A percentile compares a stretch with the other conserved stretches of the same genome.
Conservation (phyloP, 2,888 invertebrate genomes). For the Linnaemya vulpina region DNA sequence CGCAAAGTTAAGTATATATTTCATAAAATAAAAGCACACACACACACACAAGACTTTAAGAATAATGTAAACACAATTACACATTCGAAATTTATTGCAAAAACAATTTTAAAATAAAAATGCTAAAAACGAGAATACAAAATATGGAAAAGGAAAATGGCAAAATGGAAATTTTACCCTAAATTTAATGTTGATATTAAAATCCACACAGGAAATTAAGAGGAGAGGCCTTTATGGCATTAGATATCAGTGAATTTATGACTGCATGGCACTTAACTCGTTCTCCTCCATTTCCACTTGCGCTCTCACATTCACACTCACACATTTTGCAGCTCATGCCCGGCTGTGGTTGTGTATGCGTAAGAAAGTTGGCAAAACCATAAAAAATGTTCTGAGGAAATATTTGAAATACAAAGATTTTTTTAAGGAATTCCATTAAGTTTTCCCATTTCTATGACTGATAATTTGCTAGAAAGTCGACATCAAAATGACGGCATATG, state of each 20-base stretch:
- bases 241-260: slow-evolving; percentile 71
- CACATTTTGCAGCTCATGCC: slow-evolving; percentile 15
- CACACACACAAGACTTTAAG: slow-evolving; percentile 5
- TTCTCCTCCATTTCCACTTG: neutral
- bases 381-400: slow-evolving; percentile 21
- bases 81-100: neutral
- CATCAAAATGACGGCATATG: slow-evolving; percentile 66
- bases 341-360: neutral
- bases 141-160: slow-evolving; percentile 28
- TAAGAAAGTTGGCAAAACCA: slow-evolving; percentile 44
- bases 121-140: slow-evolving; percentile 6
- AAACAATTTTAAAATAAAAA: slow-evolving; percentile 38
- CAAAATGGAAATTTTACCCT: slow-evolving; percentile 66
- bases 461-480: slow-evolving; percentile 43
- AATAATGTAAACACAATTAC: neutral
- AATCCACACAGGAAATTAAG: slow-evolving; percentile 70
- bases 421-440: slow-evolving; percentile 44
- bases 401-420: slow-evolving; percentile 14
- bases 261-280: slow-evolving; percentile 37
- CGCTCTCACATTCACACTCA: neutral
- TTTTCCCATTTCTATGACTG: slow-evolving; percentile 29
- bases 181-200: slow-evolving; percentile 69
- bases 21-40: slow-evolving; percentile 3
- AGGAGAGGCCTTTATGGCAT: slow-evolving; percentile 67
- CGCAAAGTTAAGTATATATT: slow-evolving; percentile 24